Conservation (phyloP, 30 jellyfish, hydroid and myxozoan genomes). For the Aurelia sp. region DNA sequence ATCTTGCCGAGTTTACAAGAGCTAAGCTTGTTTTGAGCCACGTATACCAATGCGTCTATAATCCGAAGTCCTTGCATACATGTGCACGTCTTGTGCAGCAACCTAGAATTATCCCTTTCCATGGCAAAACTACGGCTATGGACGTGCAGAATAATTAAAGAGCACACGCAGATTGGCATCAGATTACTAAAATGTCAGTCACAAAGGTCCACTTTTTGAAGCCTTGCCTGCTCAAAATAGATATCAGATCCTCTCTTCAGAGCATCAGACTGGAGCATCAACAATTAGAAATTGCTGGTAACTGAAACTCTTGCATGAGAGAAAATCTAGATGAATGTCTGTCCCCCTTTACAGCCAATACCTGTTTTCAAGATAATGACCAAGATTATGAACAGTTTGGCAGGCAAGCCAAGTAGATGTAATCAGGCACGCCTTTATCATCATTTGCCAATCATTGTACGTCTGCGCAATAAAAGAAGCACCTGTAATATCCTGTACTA, state of each 20-base stretch:
- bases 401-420: slow-evolving; percentile 9
- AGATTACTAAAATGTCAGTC: slow-evolving; percentile 53
- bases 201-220: slow-evolving; percentile 1
- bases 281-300: neutral
- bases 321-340: slow-evolving; percentile 9
- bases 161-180: slow-evolving; percentile 17
- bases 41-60: no score
- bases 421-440: slow-evolving; percentile 54
- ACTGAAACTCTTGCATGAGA: neutral
- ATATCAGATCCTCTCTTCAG: neutral
- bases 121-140: no score
- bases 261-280: neutral
- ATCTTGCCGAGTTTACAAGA: no score
- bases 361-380: slow-evolving; percentile 74
- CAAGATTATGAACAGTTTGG: slow-evolving; percentile 72
- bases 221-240: slow-evolving; percentile 4
- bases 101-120: no score
- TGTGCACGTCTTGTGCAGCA: no score
- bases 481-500: no score
- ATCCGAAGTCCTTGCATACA: no score
- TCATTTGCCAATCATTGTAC: slow-evolving; percentile 52
- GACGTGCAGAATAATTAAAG: no score
- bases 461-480: no score
- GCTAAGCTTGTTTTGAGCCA: no score
- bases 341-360: slow-evolving; percentile 87